These are phyloP conservation scores for Argyra leucocephala DNA, from an alignment of 2,888 invertebrate genomes.

Conservation along the genomic window DNA sequence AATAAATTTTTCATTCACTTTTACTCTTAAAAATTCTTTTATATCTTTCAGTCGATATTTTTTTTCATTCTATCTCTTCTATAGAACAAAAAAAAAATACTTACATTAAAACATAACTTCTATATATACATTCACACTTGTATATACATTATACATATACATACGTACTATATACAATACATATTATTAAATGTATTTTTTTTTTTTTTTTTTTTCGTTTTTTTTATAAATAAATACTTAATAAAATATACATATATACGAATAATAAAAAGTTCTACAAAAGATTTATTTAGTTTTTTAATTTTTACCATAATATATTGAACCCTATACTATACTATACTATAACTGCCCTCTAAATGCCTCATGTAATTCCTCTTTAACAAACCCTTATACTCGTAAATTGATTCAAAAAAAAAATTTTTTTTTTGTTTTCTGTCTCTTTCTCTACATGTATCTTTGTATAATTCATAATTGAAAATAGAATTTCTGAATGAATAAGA, in stretches of 20 bases:
- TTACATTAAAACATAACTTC: no score
- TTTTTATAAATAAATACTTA: slow-evolving; percentile 1
- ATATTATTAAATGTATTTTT: neutral
- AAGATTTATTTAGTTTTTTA: neutral
- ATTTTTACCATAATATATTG: neutral
- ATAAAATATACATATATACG: neutral
- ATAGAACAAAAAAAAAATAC: neutral
- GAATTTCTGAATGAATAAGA: neutral
- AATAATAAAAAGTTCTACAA: neutral
- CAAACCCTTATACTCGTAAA: neutral
- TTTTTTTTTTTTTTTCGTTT: neutral
- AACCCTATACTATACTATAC: no score
- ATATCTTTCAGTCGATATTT: neutral
- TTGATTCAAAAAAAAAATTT: neutral
- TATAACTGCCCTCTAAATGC: no score
- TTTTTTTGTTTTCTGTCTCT: neutral
- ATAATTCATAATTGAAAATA: neutral
- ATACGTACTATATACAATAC: neutral
- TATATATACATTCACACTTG: neutral
- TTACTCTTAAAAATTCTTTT: neutral
- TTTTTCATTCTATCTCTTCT: neutral
- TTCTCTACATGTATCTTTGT: neutral
- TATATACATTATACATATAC: neutral
- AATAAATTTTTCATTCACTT: slow-evolving; percentile 25
- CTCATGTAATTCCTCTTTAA: no score